A percentile compares a stretch with the other conserved stretches of the same genome.
Evolutionary conservation across 2,888 invertebrate genomes (phyloP).

Genomic region (Copidosoma aretas): DNA sequence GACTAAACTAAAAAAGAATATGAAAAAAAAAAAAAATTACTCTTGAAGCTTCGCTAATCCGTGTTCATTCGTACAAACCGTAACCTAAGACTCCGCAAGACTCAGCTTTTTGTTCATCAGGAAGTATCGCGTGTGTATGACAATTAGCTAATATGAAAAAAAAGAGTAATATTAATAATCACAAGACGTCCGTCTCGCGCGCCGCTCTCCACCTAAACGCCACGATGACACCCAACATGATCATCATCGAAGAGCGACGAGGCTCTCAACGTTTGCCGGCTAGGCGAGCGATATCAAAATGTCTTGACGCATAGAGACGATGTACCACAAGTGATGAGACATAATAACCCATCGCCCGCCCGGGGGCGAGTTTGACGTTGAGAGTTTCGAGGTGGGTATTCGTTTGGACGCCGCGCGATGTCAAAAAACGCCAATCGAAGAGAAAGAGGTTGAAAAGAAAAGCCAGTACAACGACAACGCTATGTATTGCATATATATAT

Average conservation of each 20-base stretch:
- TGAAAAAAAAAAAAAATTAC: too few relatives aligned
- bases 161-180: too few relatives aligned
- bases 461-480: too few relatives aligned
- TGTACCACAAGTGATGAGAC: too few relatives aligned
- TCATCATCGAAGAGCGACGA: constrained; percentile 18
- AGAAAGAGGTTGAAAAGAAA: not conserved
- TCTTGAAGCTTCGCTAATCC: too few relatives aligned
- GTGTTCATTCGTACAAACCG: too few relatives aligned
- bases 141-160: too few relatives aligned
- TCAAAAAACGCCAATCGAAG: not conserved
- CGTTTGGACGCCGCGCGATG: not conserved
- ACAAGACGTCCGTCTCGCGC: not conserved
- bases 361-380: constrained; percentile 56
- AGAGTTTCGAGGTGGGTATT: constrained; percentile 44
- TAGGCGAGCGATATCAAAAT: constrained; percentile 56
- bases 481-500: too few relatives aligned
- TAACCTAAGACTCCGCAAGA: not conserved
- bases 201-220: not conserved
- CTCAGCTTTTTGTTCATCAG: constrained; percentile 6
- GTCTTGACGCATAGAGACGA: not conserved
- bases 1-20: too few relatives aligned
- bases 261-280: constrained; percentile 55
- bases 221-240: not conserved
- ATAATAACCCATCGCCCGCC: constrained; percentile 54
- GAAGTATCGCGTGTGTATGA: not conserved